Conservation (phyloP, 2,797 vertebrate species). For the Gila robusta region DNA sequence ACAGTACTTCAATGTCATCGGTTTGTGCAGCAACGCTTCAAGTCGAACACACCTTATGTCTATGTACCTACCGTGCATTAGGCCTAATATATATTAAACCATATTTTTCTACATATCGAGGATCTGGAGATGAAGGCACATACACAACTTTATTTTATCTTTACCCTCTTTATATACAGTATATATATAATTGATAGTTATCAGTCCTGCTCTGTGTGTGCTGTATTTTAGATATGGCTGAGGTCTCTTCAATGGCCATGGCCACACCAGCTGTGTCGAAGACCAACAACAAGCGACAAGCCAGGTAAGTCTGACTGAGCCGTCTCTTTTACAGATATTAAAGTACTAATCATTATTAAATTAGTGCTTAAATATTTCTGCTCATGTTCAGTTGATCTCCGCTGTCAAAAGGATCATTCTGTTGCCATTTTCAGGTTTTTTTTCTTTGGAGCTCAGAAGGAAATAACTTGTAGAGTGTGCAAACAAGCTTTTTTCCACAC, state of each 20-base stretch:
- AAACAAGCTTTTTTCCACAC: not conserved
- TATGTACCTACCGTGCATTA: too few relatives aligned
- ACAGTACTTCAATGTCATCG: too few relatives aligned
- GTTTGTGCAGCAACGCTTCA: too few relatives aligned
- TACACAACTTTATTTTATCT: not conserved
- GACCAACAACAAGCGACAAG: conserved; percentile 85
- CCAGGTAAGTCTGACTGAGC: conserved; percentile 79
- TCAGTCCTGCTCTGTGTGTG: conserved; percentile 4
- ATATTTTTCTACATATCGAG: not conserved
- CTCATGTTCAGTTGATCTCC: not conserved
- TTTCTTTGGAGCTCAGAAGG: not conserved
- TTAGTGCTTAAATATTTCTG: not conserved
- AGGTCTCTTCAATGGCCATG: conserved; percentile 84
- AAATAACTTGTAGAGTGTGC: not conserved
- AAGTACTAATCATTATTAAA: not conserved
- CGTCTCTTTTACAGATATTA: not conserved
- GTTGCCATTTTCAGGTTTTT: not conserved
- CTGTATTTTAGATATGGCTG: conserved; percentile 85
- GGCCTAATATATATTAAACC: too few relatives aligned
- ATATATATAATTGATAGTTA: too few relatives aligned
- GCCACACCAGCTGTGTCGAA: conserved; percentile 82
- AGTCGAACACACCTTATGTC: too few relatives aligned
- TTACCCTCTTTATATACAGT: not conserved
- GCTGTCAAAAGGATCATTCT: not conserved
- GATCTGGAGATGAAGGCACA: not conserved